A percentile compares a stretch with the other conserved stretches of the same genome.
Conservation (phyloP, 2,888 invertebrate species). For the Orchesella flavescens region DNA sequence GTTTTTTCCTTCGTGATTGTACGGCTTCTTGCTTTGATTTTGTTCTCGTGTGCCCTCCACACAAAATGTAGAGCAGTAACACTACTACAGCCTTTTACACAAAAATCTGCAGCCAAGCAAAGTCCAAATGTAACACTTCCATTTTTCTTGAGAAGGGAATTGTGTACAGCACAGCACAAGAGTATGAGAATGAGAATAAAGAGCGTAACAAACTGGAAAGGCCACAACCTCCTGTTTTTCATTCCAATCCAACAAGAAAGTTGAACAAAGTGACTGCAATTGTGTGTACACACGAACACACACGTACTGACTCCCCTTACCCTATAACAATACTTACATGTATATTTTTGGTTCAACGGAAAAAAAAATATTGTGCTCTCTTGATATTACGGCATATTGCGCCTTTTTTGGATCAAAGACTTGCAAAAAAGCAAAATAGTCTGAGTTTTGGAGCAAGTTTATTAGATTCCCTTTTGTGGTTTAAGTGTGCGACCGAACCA, state of each 20-base stretch:
- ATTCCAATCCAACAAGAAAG: background rate
- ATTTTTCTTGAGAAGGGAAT: too few species aligned
- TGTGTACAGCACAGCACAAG: too few species aligned
- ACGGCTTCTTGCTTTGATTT: too few species aligned
- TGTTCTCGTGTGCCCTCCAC: too few species aligned
- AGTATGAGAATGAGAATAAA: too few species aligned
- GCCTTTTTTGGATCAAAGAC: background rate
- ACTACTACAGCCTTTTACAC: background rate
- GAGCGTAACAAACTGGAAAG: constrained; percentile 40
- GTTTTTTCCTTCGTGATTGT: too few species aligned
- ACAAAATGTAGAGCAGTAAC: background rate
- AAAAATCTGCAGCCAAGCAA: too few species aligned
- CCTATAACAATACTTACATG: too few species aligned
- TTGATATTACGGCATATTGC: background rate
- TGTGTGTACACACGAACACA: constrained; percentile 5
- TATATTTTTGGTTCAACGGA: too few species aligned
- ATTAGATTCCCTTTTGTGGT: constrained; percentile 16
- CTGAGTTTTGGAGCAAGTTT: background rate
- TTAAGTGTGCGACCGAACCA: background rate
- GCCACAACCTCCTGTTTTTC: constrained; percentile 42
- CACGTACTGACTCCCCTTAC: background rate
- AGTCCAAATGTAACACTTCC: too few species aligned
- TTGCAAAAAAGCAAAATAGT: background rate
- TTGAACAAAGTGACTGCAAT: background rate
- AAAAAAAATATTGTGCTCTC: too few species aligned